Base-by-base conservation (phyloP, 2,888 invertebrate genomes). In the Agrochola lychnidis region DNA sequence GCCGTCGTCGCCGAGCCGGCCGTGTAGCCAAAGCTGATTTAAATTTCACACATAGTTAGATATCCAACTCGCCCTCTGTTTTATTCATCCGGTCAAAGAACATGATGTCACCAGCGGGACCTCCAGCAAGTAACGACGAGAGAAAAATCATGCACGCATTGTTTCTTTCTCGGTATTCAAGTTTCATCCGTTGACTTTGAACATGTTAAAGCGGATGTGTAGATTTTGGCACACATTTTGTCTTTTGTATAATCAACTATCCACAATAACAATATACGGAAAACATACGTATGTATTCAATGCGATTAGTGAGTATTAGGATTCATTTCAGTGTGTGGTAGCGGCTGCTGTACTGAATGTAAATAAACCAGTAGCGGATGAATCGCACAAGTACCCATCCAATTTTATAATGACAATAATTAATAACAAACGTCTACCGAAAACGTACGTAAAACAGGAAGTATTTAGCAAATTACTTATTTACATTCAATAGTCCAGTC, bases 51-150 rank as follows among this genome's bases (percentile, higher is more conserved):
- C 91, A 89, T 88, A 90, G 80, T 86, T 84, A 88, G 83, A 89
- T 89, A 87, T 87, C 82, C 84, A 84, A 83, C 78, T 87, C 81
- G 89, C 88, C 90, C 91, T 89, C 88, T 93, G 92, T 93, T 92
- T 93, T 93, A 92, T 92, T 92, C 91, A 93, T 91, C 82, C 86
- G 89, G 90, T 88, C 90, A 88, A 91, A 92, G 88, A 92, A 90
- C 90, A 91, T 93, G 91, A 92, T 91, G 92, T 91, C 91, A 92
- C 87, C 82, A 77, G 73, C 61, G 72, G 84, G 84, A 89, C 85
- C 87, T 85, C 79, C 85, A 81, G 73, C 79, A 78, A 85, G 71
- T 70, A 70, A 51, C 72, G 68, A 74, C 70, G 70, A 75, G 79
- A 84, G 79, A 82, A 82, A 12, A 89, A 89, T 87, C 76, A 83